phyloP scores from a whole-genome alignment of 2,797 vertebrate genomes.

The Thaleichthys pacificus region DNA sequence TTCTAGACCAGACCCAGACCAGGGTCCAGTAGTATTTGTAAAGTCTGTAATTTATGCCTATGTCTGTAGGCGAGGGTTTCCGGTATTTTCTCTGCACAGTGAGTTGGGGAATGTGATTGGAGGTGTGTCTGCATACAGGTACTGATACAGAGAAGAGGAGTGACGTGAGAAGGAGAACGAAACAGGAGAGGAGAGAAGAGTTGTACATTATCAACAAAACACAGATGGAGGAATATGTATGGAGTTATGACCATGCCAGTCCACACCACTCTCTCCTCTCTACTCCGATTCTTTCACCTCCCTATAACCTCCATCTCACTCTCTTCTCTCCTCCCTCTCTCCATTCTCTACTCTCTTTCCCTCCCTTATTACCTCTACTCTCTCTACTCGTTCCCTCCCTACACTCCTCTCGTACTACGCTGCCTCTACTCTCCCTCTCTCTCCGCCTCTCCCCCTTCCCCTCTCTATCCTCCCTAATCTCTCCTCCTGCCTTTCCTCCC shows the following conservation, averaged over 20 bases:
- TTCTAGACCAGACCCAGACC: no score
- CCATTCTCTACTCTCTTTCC: conserved; percentile 16
- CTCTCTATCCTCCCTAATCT: no score
- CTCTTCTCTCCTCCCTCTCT: conserved; percentile 34
- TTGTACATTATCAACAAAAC: conserved; percentile 45
- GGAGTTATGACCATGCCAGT: conserved; percentile 47
- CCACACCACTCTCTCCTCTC: conserved; percentile 26
- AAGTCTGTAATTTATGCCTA: conserved; percentile 53
- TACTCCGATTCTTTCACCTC: conserved; percentile 19
- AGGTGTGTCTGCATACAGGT: conserved; percentile 62
- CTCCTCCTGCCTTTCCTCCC: no score
- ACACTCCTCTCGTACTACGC: no score
- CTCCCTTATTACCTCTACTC: no score
- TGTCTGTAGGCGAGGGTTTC: conserved; percentile 43
- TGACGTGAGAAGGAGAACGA: conserved; percentile 9
- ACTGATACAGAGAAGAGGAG: conserved; percentile 34
- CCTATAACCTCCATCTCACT: conserved; percentile 23
- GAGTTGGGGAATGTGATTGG: conserved; percentile 46
- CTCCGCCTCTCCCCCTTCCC: no score
- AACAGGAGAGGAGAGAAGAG: conserved; percentile 27
- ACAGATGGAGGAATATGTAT: conserved; percentile 35
- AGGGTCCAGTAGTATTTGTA: conserved; percentile 35
- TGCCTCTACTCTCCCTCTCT: no score
- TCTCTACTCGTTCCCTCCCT: no score
- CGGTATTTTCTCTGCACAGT: conserved; percentile 34